These are phyloP conservation scores for Drosophila grimshawi DNA, from an alignment of 1,140 invertebrate genomes.

Conservation along the genomic window DNA sequence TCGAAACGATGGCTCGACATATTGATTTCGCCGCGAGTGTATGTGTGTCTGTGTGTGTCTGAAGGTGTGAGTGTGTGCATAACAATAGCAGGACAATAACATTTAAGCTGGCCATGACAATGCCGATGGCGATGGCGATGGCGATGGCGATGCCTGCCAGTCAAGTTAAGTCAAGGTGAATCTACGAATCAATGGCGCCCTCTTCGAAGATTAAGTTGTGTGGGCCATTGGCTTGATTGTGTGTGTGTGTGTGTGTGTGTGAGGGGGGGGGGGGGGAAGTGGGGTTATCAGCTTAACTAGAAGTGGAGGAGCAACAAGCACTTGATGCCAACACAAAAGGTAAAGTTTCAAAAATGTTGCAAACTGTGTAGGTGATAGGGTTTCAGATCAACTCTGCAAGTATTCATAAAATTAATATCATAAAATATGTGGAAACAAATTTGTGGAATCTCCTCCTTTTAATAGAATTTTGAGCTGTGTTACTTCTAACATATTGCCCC, in stretches of 20 bases:
- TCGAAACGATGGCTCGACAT: conserved; percentile 60
- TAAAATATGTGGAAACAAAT: neutral
- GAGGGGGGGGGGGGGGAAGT: neutral
- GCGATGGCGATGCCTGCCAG: conserved; percentile 7
- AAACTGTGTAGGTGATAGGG: neutral
- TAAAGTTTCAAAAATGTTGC: neutral
- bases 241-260: neutral
- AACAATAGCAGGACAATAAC: conserved; percentile 23
- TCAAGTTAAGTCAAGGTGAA: conserved; percentile 44
- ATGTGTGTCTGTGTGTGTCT: conserved; percentile 2
- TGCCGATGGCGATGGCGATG: conserved; percentile 11
- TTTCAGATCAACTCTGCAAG: neutral
- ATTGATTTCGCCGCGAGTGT: conserved; percentile 62
- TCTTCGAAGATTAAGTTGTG: conserved; percentile 21
- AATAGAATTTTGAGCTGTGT: too few species aligned
- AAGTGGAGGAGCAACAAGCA: neutral
- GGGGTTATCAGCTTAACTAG: neutral
- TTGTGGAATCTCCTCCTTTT: too few species aligned
- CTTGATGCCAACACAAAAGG: too few species aligned
- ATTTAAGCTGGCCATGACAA: conserved; percentile 28
- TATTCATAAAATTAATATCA: conserved; percentile 1
- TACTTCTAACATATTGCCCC: too few species aligned
- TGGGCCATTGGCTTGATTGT: neutral
- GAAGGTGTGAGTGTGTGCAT: neutral
- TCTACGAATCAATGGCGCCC: conserved; percentile 30